Evolutionary conservation across 1,140 invertebrate species (phyloP).

Genomic region (Lordiphosa clarofinis): DNA sequence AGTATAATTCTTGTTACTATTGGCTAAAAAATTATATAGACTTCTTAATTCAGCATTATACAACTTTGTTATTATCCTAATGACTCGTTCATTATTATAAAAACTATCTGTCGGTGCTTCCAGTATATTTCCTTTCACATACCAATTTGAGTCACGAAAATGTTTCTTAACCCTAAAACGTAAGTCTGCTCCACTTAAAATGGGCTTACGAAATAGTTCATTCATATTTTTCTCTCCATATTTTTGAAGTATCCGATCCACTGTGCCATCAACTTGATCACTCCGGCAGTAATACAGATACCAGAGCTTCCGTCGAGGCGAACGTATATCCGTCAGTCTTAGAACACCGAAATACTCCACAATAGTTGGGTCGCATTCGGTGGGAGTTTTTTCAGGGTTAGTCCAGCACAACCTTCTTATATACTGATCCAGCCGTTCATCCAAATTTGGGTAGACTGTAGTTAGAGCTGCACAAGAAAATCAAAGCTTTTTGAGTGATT

Average conservation of each 20-base stretch:
- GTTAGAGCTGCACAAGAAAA: background rate
- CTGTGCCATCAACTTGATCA: slow-evolving; percentile 28
- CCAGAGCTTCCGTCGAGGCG: slow-evolving; percentile 50
- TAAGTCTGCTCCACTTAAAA: slow-evolving; percentile 36
- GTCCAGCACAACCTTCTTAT: slow-evolving; percentile 22
- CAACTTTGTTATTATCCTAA: slow-evolving; percentile 31
- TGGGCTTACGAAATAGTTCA: slow-evolving; percentile 52
- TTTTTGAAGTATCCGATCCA: slow-evolving; percentile 43
- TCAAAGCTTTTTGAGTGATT: background rate
- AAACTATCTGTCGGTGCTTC: slow-evolving; percentile 39
- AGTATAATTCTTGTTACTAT: too few relatives aligned
- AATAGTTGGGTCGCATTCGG: slow-evolving; percentile 18
- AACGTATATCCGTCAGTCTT: slow-evolving; percentile 33
- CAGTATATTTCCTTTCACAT: slow-evolving; percentile 53
- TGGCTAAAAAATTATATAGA: slow-evolving; percentile 30
- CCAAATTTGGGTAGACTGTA: slow-evolving; percentile 20
- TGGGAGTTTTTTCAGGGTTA: background rate
- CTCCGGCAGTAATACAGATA: slow-evolving; percentile 47
- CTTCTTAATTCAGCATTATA: slow-evolving; percentile 33
- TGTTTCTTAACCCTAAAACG: slow-evolving; percentile 41
- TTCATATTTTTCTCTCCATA: slow-evolving; percentile 59
- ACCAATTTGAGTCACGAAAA: slow-evolving; percentile 45
- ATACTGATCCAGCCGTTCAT: slow-evolving; percentile 34
- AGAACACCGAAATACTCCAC: slow-evolving; percentile 53
- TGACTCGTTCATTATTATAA: slow-evolving; percentile 49